Evolutionary conservation across 2,797 vertebrate genomes (phyloP).

Genomic region (Protosalanx chinensis): DNA sequence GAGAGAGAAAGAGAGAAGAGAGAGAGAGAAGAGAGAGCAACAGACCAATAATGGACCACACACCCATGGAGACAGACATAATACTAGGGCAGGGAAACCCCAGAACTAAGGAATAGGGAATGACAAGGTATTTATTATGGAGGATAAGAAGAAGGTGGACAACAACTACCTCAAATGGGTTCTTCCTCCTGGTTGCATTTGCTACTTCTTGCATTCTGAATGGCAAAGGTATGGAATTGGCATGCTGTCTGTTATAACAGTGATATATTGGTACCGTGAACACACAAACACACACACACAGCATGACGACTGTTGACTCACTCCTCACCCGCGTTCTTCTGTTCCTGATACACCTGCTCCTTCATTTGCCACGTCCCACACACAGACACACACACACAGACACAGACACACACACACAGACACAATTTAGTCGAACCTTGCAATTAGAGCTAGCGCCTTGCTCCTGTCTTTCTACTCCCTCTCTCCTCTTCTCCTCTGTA

Average conservation of each 20-base stretch:
- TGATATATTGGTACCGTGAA: background rate
- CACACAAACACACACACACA: conserved; percentile 20
- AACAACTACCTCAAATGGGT: conserved; percentile 6
- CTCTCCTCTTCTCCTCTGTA: conserved; percentile 10
- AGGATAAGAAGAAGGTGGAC: no score
- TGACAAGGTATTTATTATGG: no score
- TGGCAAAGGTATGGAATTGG: background rate
- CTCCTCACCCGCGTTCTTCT: conserved; percentile 58
- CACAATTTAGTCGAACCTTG: background rate
- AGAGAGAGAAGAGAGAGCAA: no score
- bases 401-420: conserved; percentile 38
- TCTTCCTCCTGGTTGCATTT: conserved; percentile 53
- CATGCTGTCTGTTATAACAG: background rate
- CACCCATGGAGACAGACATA: no score
- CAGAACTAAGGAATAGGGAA: no score
- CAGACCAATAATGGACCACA: no score
- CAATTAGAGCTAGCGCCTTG: background rate
- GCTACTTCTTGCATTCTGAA: conserved; percentile 24
- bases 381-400: conserved; percentile 1
- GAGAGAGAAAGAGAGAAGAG: no score
- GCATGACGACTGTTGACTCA: conserved; percentile 45
- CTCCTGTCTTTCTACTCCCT: background rate
- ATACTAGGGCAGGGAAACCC: no score
- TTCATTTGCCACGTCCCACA: conserved; percentile 57
- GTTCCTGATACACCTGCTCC: conserved; percentile 61